Percentiles rank a stretch among this genome's conserved stretches.
These are phyloP conservation scores for Graphium colonna DNA, from an alignment of 2,888 invertebrate genomes.

Conservation along the genomic window DNA sequence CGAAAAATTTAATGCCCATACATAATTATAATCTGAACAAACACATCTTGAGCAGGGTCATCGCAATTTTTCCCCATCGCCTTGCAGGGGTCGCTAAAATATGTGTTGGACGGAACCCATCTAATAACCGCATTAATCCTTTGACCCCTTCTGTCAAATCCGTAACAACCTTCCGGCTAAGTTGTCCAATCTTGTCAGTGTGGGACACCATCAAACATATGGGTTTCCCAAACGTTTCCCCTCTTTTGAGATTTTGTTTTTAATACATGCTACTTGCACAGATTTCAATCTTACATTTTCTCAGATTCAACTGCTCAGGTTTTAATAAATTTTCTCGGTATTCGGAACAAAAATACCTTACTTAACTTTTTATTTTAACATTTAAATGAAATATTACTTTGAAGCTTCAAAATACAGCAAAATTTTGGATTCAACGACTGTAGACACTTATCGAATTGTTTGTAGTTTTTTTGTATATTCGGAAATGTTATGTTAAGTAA, in stretches of 20 bases:
- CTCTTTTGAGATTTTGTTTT: neutral
- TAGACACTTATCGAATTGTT: too few relatives aligned
- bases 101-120: conserved; percentile 38
- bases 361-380: too few relatives aligned
- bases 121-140: conserved; percentile 40
- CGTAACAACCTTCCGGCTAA: conserved; percentile 14
- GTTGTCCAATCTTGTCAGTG: conserved; percentile 21
- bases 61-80: conserved; percentile 33
- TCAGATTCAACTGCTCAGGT: too few relatives aligned
- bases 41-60: conserved; percentile 23
- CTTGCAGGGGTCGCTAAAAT: conserved; percentile 38
- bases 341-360: too few relatives aligned
- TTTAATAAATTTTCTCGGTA: too few relatives aligned
- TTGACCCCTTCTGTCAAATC: conserved; percentile 31
- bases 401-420: too few relatives aligned
- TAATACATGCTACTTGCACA: too few relatives aligned
- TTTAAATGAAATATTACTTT: too few relatives aligned
- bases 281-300: too few relatives aligned
- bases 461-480: too few relatives aligned
- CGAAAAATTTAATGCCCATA: neutral
- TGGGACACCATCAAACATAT: conserved; percentile 7
- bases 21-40: conserved; percentile 3
- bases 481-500: too few relatives aligned
- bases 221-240: neutral
- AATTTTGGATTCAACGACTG: too few relatives aligned